phyloP scores from a whole-genome alignment of 2,797 vertebrate species.

The Labeo calbasu region DNA sequence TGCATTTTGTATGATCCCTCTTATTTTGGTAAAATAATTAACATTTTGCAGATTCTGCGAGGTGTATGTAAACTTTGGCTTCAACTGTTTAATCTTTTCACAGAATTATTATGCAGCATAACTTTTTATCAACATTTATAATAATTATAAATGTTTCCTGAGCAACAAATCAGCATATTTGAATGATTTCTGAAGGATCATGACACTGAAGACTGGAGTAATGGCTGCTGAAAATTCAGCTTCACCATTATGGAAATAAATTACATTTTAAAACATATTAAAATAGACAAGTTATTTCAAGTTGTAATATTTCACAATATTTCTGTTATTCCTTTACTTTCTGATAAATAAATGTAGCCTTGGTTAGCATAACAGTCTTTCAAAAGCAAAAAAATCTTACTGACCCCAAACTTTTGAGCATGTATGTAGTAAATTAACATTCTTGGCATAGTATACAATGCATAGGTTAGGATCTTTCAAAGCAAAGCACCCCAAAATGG shows the following conservation, averaged over 20 bases:
- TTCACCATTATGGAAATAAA: too few relatives aligned
- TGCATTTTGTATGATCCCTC: too few relatives aligned
- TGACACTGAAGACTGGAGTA: not conserved
- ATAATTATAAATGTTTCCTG: too few relatives aligned
- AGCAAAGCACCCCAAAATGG: conserved; percentile 4
- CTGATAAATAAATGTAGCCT: not conserved
- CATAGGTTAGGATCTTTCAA: conserved; percentile 18
- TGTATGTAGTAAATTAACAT: not conserved
- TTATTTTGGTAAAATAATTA: too few relatives aligned
- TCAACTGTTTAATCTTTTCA: not conserved
- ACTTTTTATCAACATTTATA: not conserved
- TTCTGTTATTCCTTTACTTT: not conserved
- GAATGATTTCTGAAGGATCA: not conserved
- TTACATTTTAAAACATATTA: too few relatives aligned
- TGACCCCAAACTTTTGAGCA: not conserved
- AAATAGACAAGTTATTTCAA: not conserved
- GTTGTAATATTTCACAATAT: not conserved
- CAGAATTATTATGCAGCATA: not conserved
- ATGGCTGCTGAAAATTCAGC: not conserved
- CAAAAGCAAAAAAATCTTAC: too few relatives aligned
- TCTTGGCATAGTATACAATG: not conserved
- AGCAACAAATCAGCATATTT: not conserved
- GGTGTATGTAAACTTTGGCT: too few relatives aligned
- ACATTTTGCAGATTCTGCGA: too few relatives aligned
- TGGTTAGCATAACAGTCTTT: not conserved